These are phyloP conservation scores for Oligia latruncula DNA, from an alignment of 2,888 invertebrate species.

Conservation along the genomic window DNA sequence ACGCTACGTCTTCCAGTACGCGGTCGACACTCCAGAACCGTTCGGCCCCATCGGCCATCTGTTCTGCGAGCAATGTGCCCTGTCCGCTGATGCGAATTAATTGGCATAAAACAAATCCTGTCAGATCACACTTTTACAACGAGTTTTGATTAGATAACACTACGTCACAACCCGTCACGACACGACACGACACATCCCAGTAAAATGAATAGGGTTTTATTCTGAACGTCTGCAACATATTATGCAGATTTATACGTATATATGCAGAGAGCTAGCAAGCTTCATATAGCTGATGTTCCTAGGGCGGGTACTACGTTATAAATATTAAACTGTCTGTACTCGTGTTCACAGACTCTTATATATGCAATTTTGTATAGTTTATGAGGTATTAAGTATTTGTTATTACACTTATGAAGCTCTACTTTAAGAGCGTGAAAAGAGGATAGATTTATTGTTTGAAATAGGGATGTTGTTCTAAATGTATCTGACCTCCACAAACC, in stretches of 20 bases:
- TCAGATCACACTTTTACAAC: not conserved
- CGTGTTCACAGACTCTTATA: not conserved
- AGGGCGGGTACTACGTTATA: not conserved
- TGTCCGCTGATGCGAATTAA: too few relatives aligned
- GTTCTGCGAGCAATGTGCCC: too few relatives aligned
- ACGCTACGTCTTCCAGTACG: too few relatives aligned
- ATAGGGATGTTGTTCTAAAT: not conserved
- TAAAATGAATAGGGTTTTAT: not conserved
- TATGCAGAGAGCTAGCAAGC: slow-evolving; percentile 12
- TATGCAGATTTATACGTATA: slow-evolving; percentile 8
- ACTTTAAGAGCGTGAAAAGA: not conserved
- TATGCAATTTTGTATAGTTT: slow-evolving; percentile 37
- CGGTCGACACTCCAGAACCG: too few relatives aligned
- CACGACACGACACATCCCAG: not conserved
- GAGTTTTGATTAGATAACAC: not conserved
- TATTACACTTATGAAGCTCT: not conserved
- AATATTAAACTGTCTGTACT: slow-evolving; percentile 10
- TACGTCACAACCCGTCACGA: too few relatives aligned
- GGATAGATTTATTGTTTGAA: not conserved
- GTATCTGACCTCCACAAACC: too few relatives aligned
- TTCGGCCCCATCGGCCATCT: too few relatives aligned
- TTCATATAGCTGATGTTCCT: slow-evolving; percentile 1
- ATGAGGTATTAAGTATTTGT: slow-evolving; percentile 12
- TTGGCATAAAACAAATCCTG: not conserved
- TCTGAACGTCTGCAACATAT: not conserved